Evolutionary conservation across 1,140 invertebrate species (phyloP).

Genomic region (Prorops nasuta): DNA sequence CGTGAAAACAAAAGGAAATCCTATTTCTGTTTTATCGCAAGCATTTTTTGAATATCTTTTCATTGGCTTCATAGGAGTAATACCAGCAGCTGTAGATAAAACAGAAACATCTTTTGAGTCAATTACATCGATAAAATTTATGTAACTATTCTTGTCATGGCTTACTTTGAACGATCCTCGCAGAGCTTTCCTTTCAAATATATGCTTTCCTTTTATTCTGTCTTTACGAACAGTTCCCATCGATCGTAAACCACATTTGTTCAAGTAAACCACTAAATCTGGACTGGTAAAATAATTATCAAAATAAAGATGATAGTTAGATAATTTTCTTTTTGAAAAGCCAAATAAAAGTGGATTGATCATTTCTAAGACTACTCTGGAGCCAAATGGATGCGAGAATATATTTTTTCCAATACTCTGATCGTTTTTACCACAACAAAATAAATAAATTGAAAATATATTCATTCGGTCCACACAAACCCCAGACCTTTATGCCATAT

Average conservation of each 20-base stretch:
- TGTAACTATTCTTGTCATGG: too few relatives aligned
- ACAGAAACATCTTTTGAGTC: too few relatives aligned
- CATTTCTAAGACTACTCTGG: too few relatives aligned
- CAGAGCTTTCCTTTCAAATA: conserved; percentile 12
- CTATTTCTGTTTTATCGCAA: too few relatives aligned
- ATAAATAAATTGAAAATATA: conserved; percentile 7
- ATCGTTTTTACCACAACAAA: conserved; percentile 13
- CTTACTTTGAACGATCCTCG: conserved; percentile 10
- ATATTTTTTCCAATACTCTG: conserved; percentile 3
- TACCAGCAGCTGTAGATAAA: conserved; percentile 6
- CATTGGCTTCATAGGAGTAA: conserved; percentile 6
- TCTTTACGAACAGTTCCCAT: conserved; percentile 8
- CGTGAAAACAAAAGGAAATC: too few relatives aligned
- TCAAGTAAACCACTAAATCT: conserved; percentile 12
- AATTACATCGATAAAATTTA: too few relatives aligned
- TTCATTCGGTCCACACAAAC: conserved; percentile 1
- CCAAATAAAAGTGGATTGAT: conserved; percentile 3
- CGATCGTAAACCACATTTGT: conserved; percentile 9
- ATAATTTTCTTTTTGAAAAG: too few relatives aligned
- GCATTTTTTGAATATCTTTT: conserved; percentile 11
- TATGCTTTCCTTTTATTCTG: too few relatives aligned
- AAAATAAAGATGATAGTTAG: conserved; percentile 12
- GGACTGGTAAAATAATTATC: conserved; percentile 17
- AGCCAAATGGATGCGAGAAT: conserved; percentile 1
- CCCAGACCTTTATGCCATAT: too few relatives aligned